Evolutionary conservation across 2,797 vertebrate species (phyloP).

Genomic region (Discoglossus pictus): DNA sequence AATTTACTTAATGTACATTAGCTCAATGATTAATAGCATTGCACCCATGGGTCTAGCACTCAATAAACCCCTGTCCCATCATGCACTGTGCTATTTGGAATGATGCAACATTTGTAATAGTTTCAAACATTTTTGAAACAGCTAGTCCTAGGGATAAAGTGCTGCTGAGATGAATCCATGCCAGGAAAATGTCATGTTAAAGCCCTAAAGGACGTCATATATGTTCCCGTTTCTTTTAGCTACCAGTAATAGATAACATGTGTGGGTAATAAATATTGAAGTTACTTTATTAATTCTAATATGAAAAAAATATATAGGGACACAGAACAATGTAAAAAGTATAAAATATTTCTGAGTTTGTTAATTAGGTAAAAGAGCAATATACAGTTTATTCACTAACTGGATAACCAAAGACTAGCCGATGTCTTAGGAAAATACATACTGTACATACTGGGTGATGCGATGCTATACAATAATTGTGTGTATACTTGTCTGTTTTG

Average conservation of each 20-base stretch:
- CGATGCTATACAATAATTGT: no score
- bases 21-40: conserved; percentile 33
- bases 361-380: no score
- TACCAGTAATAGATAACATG: conserved; percentile 1
- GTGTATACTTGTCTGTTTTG: no score
- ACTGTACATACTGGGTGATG: no score
- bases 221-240: background rate
- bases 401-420: no score
- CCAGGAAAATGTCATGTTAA: conserved; percentile 12
- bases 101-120: conserved; percentile 49
- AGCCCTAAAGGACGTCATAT: background rate
- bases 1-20: conserved; percentile 33
- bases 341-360: no score
- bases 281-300: background rate
- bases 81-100: conserved; percentile 4
- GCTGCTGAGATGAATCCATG: background rate
- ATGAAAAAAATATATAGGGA: background rate
- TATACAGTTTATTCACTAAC: no score
- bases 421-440: no score
- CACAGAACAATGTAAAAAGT: no score
- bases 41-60: conserved; percentile 32
- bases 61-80: conserved; percentile 24
- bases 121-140: conserved; percentile 38
- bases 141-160: conserved; percentile 4
- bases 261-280: background rate